A percentile compares a stretch with the other conserved stretches of the same genome.
These are phyloP conservation scores for Drosophila chauvacae DNA, from an alignment of 1,140 invertebrate genomes.

Conservation along the genomic window DNA sequence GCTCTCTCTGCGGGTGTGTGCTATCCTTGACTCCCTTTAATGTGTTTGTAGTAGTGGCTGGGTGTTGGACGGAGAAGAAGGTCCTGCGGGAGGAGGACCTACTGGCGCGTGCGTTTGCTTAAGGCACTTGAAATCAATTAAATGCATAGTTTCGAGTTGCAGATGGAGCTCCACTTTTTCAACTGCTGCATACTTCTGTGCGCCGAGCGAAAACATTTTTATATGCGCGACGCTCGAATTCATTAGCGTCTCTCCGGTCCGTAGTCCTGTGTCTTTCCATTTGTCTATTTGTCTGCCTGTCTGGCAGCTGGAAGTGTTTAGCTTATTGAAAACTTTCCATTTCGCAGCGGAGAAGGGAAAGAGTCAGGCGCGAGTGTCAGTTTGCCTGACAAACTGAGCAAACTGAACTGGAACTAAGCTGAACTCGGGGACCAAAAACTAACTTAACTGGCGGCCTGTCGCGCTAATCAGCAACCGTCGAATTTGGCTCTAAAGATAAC, in stretches of 20 bases:
- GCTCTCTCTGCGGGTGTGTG: background rate
- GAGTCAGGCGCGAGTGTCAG: conserved; percentile 14
- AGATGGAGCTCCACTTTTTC: conserved; percentile 2
- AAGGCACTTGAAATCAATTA: conserved; percentile 78
- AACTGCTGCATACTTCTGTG: conserved; percentile 55
- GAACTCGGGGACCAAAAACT: conserved; percentile 2
- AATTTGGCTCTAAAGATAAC: conserved; percentile 22
- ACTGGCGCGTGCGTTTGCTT: conserved; percentile 46
- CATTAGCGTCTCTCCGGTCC: conserved; percentile 56
- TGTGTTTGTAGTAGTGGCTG: conserved; percentile 15
- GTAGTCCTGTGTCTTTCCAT: background rate
- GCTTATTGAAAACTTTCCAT: conserved; percentile 80
- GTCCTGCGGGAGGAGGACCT: background rate
- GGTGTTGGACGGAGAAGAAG: background rate
- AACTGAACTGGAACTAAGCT: conserved; percentile 27
- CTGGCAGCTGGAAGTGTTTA: conserved; percentile 72
- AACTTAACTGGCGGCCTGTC: conserved; percentile 45
- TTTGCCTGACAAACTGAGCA: conserved; percentile 63
- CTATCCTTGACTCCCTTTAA: conserved; percentile 6
- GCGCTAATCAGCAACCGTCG: conserved; percentile 63
- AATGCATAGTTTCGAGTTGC: conserved; percentile 80
- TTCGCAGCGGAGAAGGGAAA: conserved; percentile 1
- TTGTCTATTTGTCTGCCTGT: conserved; percentile 29
- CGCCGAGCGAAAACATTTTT: conserved; percentile 60
- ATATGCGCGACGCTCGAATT: conserved; percentile 72